Evolutionary conservation across 2,888 invertebrate genomes (phyloP).

Genomic region (Eristalinus aeneus): DNA sequence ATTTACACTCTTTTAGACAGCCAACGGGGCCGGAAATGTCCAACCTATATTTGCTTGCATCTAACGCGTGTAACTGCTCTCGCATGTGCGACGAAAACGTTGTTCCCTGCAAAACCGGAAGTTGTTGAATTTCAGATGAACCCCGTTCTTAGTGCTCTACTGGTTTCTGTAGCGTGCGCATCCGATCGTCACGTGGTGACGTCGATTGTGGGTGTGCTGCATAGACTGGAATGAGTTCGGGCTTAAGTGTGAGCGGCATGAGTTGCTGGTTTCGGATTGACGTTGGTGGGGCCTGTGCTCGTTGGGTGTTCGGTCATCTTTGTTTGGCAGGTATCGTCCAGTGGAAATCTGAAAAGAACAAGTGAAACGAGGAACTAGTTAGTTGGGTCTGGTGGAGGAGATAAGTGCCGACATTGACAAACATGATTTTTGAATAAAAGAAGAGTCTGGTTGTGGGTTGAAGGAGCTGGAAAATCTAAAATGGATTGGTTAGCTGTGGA

Average conservation of each 20-base stretch:
- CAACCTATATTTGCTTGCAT: slow-evolving; percentile 57
- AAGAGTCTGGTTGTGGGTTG: too few species aligned
- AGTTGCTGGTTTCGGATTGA: background rate
- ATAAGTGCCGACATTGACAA: too few species aligned
- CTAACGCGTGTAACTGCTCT: background rate
- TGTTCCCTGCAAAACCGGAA: slow-evolving; percentile 44
- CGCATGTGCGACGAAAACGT: background rate
- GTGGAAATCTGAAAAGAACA: background rate
- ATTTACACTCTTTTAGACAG: slow-evolving; percentile 49
- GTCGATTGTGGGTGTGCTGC: slow-evolving; percentile 57
- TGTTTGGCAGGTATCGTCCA: background rate
- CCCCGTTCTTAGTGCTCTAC: slow-evolving; percentile 8
- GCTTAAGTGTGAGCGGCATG: background rate
- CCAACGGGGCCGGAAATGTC: slow-evolving; percentile 59
- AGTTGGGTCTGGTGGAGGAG: too few species aligned
- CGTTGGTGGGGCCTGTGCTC: too few species aligned
- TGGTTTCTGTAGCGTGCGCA: slow-evolving; percentile 51
- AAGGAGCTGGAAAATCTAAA: too few species aligned
- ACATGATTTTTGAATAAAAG: too few species aligned
- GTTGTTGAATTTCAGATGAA: slow-evolving; percentile 27
- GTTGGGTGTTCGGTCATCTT: background rate
- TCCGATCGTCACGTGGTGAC: slow-evolving; percentile 65
- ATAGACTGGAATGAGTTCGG: slow-evolving; percentile 32
- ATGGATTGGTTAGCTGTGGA: too few species aligned
- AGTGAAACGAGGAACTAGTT: background rate